phyloP scores from a whole-genome alignment of 2,888 invertebrate genomes.

The Drosophila koepferae region DNA sequence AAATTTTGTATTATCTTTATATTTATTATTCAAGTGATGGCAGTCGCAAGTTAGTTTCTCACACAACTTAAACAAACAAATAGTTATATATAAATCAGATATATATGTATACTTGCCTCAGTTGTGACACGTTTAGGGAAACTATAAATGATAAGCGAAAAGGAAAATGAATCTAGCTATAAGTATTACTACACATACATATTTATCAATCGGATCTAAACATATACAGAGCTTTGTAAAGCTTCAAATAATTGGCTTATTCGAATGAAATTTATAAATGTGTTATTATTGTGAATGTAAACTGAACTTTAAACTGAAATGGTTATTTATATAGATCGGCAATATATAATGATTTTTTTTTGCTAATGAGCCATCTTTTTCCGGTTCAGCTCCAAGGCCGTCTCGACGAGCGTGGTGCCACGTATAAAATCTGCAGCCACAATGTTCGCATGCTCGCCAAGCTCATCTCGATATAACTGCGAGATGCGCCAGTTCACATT shows the following conservation, averaged over 20 bases:
- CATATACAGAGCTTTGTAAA: constrained; percentile 25
- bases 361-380: constrained; percentile 61
- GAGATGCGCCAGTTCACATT: constrained; percentile 88
- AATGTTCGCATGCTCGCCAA: constrained; percentile 87
- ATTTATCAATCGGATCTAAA: constrained; percentile 35
- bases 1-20: constrained; percentile 42
- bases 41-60: constrained; percentile 29
- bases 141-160: constrained; percentile 38
- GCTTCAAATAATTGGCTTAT: constrained; percentile 35
- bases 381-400: constrained; percentile 83
- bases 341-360: neutral
- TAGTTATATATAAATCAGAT: constrained; percentile 2
- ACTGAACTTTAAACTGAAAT: neutral
- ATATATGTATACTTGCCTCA: constrained; percentile 28
- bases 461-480: constrained; percentile 86
- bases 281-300: constrained; percentile 24
- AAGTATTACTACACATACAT: constrained; percentile 25
- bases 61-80: constrained; percentile 12
- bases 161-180: constrained; percentile 24
- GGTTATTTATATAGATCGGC: no score
- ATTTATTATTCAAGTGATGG: constrained; percentile 61
- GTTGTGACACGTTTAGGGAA: constrained; percentile 74
- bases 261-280: constrained; percentile 46
- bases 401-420: constrained; percentile 87
- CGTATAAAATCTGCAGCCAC: constrained; percentile 88